phyloP scores from a whole-genome alignment of 2,888 invertebrate genomes.

The Tigriopus californicus region DNA sequence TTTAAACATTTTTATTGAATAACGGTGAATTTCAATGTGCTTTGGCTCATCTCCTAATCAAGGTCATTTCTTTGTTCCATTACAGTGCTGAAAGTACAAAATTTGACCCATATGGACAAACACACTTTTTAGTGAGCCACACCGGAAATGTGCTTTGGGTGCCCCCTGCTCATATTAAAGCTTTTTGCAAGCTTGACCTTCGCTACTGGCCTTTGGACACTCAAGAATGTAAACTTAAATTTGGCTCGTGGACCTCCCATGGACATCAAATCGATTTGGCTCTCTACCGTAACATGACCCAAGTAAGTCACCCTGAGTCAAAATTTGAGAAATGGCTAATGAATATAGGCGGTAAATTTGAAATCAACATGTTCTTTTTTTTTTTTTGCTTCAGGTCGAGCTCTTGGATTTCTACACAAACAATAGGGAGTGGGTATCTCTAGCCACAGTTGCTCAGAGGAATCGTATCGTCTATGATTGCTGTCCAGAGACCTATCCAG shows the following conservation, averaged over 20 bases:
- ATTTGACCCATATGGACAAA: background rate
- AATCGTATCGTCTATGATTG: slow-evolving; percentile 1
- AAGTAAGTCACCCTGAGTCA: background rate
- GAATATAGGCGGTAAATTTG: background rate
- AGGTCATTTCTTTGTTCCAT: background rate
- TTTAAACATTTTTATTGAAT: no score
- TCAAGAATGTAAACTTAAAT: slow-evolving; percentile 10
- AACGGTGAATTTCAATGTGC: no score
- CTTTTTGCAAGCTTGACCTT: slow-evolving; percentile 8
- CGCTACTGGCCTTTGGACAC: slow-evolving; percentile 10
- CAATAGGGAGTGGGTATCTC: background rate
- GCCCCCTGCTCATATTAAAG: slow-evolving; percentile 7
- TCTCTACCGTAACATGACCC: background rate
- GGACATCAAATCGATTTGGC: slow-evolving; percentile 8
- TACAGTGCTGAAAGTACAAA: slow-evolving; percentile 3
- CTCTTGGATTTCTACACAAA: slow-evolving; percentile 6
- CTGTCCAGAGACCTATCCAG: slow-evolving; percentile 6
- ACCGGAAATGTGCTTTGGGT: slow-evolving; percentile 12
- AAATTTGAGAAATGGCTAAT: background rate
- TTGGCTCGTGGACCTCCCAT: slow-evolving; percentile 14
- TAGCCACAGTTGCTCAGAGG: background rate
- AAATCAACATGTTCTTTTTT: background rate
- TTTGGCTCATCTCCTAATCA: background rate
- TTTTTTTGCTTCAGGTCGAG: slow-evolving; percentile 9
- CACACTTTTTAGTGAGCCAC: background rate